phyloP scores from a whole-genome alignment of 2,113 vertebrate genomes.

The Phasianus colchicus region DNA sequence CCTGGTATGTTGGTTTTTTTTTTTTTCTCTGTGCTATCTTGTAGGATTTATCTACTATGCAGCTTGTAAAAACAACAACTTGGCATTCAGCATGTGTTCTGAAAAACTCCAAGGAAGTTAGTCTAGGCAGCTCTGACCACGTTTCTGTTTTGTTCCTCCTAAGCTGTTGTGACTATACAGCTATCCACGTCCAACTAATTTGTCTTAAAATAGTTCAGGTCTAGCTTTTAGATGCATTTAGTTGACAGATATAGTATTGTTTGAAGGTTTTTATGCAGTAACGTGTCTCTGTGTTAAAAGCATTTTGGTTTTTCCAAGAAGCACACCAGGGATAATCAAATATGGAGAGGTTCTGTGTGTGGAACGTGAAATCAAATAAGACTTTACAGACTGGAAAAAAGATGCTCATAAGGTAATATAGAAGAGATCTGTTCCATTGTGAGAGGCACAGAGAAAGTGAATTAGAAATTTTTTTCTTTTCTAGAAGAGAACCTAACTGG shows the following conservation, averaged over 20 bases:
- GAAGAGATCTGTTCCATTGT: neutral
- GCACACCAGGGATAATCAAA: neutral
- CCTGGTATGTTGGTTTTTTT: neutral
- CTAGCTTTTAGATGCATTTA: neutral
- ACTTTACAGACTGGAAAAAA: neutral
- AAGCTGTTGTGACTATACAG: neutral
- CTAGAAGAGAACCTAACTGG: neutral
- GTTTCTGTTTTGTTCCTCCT: neutral
- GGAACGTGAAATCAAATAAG: neutral
- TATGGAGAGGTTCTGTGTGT: neutral
- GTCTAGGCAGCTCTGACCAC: neutral
- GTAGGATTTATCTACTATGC: constrained; percentile 23
- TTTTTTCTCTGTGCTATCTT: neutral
- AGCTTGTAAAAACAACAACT: neutral
- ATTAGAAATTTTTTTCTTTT: neutral
- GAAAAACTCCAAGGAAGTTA: neutral
- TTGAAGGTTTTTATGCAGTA: neutral
- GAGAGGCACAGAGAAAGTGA: neutral
- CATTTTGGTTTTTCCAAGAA: neutral
- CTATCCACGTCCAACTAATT: neutral
- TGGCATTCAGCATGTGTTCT: neutral
- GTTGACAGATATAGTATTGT: neutral
- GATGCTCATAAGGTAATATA: neutral
- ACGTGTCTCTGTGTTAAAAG: neutral
- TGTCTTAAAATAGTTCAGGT: neutral